Evolutionary conservation across 2,113 vertebrate genomes (phyloP), one percentile per base, ranked within the genome.

Genomic region (Tympanuchus pallidicinctus): DNA sequence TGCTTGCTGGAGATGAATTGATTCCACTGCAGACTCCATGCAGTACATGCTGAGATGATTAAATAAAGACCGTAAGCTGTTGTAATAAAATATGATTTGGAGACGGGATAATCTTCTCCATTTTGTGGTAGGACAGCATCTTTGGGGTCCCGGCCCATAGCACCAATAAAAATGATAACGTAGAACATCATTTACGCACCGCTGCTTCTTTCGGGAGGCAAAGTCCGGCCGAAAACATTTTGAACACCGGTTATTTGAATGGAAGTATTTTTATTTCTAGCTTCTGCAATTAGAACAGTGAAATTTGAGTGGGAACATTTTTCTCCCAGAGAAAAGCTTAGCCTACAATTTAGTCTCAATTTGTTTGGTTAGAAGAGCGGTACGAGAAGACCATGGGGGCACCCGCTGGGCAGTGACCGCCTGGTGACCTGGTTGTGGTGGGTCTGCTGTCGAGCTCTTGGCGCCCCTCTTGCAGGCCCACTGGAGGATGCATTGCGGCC

Each of bases 261-360:
- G 79, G 61, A 90, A 88, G 86, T 94, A 88, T 90, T 95, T 97
- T 93, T 93, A 88, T 86, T 91, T 92, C 85, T 75, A 86, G 79
- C 88, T 95, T 96, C 94, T 95, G 76, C 85, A 96, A 81, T 92
- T 91, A 94, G 91, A 94, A 94, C 60, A 78, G 86, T 45, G 61
- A 92, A 94, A 94, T 94, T 83, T 81, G 91, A 94, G 88, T 95
- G 83, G 92, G 85, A 88, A 82, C 43, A 12, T 78, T 91, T 78
- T 91, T 86, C 61, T 90, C 81, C 80, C 65, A 74, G 57, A 83
- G 70, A 42, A 90, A 88, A 72, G 11, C 73, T 88, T 81, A 94
- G 90, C 73, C 73, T 88, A 70, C 82, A 83, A 91, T 89, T 95
- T 91, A 82, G 24, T 52, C 45, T 90, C 80, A 72, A 54, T 81